Conservation (phyloP, 2,113 vertebrate species). For the Festucalex cinctus region DNA sequence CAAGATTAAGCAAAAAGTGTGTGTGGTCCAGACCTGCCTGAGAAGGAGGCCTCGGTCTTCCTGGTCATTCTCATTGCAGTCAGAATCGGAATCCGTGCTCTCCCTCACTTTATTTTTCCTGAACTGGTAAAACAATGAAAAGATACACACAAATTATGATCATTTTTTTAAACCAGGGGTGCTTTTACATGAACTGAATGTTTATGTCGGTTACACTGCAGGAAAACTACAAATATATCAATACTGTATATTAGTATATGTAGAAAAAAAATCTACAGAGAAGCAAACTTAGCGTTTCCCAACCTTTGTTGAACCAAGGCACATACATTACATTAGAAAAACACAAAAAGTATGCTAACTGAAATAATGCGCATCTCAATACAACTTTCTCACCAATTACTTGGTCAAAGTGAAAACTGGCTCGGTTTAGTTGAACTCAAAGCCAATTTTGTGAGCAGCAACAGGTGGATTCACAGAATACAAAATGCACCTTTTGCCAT, state of each 20-base stretch:
- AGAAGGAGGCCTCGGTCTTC: slow-evolving; percentile 61
- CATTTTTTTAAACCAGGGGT: background rate
- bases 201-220: background rate
- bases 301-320: no score
- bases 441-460: background rate
- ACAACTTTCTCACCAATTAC: no score
- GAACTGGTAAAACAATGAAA: slow-evolving; percentile 59
- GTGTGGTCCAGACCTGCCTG: slow-evolving; percentile 59
- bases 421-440: no score
- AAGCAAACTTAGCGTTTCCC: no score
- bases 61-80: slow-evolving; percentile 58
- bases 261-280: no score
- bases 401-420: background rate
- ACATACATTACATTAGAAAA: no score
- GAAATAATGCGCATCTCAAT: no score
- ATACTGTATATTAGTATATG: no score
- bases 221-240: background rate
- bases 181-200: background rate
- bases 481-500: background rate
- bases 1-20: background rate
- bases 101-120: slow-evolving; percentile 69
- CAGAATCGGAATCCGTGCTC: slow-evolving; percentile 55
- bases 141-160: background rate
- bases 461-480: background rate
- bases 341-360: no score